Evolutionary conservation across 2,113 vertebrate species (phyloP), one percentile per base, ranked within the genome.

Genomic region (Charina bottae): DNA sequence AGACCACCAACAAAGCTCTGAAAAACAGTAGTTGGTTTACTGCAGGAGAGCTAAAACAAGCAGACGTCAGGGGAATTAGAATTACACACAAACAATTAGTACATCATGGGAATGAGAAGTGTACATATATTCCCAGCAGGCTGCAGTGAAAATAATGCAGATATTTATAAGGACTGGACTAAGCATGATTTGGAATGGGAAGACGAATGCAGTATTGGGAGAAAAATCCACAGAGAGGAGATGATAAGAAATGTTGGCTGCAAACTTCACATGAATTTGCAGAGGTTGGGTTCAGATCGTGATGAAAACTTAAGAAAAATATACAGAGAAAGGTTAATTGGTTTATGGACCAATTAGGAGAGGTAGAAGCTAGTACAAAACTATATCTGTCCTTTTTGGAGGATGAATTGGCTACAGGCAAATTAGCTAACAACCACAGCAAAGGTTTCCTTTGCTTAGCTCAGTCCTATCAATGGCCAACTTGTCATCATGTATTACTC

Each of bases 371-470:
- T 4, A 68, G 28, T 68, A 6, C n/a, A 68, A n/a, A 68, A n/a
- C n/a, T 64, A 64, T 64, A 68, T 68, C 62, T 4, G 28, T 68
- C 62, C 62, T 72, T 78, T 93, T 85, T 89, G 0, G 46, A 56
- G 49, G 55, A 42, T 88, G 88, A 89, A 92, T 55, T 78, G 87
- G 19, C 37, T 60, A 58, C 42, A 89, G 91, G 55, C 87, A 94
- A 96, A 93, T 94, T 33, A 89, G 58, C 89, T 92, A 49, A 92
- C 88, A 37, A 37, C 92, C 89, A 90, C 88, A 94, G 78, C 56
- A 23, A 68, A 90, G 86, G 88, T 87, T 85, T 60, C 23, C 37
- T 93, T 72, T 60, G 55, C 95, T 91, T 83, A 85, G 68, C 90
- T 94, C 88, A 72, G 83, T 28, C 93, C 95, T 94, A 85, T 95